Percentiles rank a stretch among this genome's conserved stretches.
Conservation (phyloP, 2,888 invertebrate species). For the Acronicta leporina region DNA sequence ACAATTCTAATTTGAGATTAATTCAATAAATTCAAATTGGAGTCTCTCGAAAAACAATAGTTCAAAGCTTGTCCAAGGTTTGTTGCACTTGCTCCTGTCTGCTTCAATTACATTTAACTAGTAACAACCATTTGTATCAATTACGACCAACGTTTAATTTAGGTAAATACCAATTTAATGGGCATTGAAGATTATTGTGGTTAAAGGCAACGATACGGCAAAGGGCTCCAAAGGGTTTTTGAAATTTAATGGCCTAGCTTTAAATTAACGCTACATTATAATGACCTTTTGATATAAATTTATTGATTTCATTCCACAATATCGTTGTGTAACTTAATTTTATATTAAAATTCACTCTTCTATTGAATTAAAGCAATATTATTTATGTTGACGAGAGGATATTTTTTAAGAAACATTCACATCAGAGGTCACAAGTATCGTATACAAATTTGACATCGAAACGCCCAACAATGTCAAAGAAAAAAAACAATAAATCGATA, state of each 20-base stretch:
- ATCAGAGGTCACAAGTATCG: conserved; percentile 58
- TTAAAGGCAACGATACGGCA: conserved; percentile 59
- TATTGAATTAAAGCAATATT: conserved; percentile 11
- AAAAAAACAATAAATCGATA: conserved; percentile 62
- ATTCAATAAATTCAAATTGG: conserved; percentile 40
- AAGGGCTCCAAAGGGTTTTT: conserved; percentile 76
- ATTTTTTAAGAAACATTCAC: conserved; percentile 39
- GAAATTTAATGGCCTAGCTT: conserved; percentile 76
- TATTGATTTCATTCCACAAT: conserved; percentile 63
- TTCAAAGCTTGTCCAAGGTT: conserved; percentile 50
- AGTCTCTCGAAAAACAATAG: conserved; percentile 42
- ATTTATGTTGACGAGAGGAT: conserved; percentile 22
- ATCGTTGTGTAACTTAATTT: conserved; percentile 25
- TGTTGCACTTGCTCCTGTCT: conserved; percentile 71
- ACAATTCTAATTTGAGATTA: conserved; percentile 27
- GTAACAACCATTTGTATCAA: conserved; percentile 87
- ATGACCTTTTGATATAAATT: conserved; percentile 75
- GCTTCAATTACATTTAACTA: conserved; percentile 84
- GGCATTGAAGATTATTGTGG: conserved; percentile 79
- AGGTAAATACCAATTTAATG: conserved; percentile 87
- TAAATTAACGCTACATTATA: conserved; percentile 63
- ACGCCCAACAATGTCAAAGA: conserved; percentile 51
- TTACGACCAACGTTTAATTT: conserved; percentile 84
- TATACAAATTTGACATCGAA: conserved; percentile 60
- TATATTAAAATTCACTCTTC: conserved; percentile 32